phyloP scores from a whole-genome alignment of 2,113 vertebrate species.

The Oceanodroma tethys region DNA sequence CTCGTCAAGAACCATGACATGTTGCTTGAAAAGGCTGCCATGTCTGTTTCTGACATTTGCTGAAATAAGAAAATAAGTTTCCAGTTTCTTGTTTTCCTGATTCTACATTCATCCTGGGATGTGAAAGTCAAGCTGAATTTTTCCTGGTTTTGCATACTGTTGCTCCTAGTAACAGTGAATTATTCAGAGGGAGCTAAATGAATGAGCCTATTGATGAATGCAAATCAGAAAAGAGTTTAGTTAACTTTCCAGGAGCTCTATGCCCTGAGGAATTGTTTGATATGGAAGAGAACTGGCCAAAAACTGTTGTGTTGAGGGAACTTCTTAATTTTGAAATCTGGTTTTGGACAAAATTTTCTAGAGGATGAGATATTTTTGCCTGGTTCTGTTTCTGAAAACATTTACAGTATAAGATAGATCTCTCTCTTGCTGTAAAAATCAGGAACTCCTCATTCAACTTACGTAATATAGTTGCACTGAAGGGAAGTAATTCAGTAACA shows the following conservation, averaged over 20 bases:
- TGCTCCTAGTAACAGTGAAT: conserved; percentile 19
- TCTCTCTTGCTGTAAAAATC: background rate
- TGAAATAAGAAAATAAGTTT: background rate
- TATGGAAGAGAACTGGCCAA: background rate
- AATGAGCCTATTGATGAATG: background rate
- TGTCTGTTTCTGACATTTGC: background rate
- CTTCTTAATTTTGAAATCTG: background rate
- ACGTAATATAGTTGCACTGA: background rate
- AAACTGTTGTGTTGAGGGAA: background rate
- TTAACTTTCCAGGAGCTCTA: background rate
- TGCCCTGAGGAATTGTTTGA: background rate
- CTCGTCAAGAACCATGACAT: background rate
- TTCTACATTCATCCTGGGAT: background rate
- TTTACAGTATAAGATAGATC: background rate
- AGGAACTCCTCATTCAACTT: background rate
- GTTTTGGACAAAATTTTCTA: background rate
- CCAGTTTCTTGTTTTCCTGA: background rate
- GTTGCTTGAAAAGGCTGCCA: background rate
- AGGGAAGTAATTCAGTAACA: background rate
- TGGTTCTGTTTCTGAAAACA: background rate
- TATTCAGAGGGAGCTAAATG: conserved; percentile 5
- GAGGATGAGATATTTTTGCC: background rate
- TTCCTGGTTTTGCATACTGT: background rate
- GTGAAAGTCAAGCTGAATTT: background rate
- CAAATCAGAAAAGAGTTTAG: background rate